Evolutionary conservation across 2,888 invertebrate genomes (phyloP), one percentile per base, ranked within the genome.

Genomic region (Odontocerum albicorne): DNA sequence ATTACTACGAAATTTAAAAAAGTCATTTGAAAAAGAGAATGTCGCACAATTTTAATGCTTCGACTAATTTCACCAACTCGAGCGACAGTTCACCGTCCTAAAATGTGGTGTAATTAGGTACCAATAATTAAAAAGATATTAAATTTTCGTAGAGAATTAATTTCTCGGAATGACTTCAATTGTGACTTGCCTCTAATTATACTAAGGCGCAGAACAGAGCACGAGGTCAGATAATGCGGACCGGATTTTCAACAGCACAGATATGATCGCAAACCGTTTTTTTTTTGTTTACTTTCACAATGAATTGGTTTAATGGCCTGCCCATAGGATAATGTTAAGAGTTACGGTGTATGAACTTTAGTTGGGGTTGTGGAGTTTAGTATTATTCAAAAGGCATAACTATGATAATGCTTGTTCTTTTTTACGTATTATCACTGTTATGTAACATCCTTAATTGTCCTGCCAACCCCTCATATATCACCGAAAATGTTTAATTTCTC

Each of bases 41-140:
- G n/a, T n/a, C n/a, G n/a, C n/a, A n/a, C n/a, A n/a, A n/a, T n/a
- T n/a, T n/a, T n/a, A n/a, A n/a, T n/a, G n/a, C 17, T 17, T 39
- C 19, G 39, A 10, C 22, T 10, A 21, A 42, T 21, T 10, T 16
- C 42, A 39, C 4, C 15, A 13, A 19, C 12, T n/a, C 22, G 36
- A 19, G 27, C 40, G 49, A 49, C 49, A 49, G 44, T 32, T 10
- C 16, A 16, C 31, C 15, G 22, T 27, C 47, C 47, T 52, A 39
- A 46, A 51, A 42, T 51, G 51, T 51, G 52, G 49, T 45, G 38
- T 35, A 52, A 57, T 57, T 57, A 57, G 52, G 47, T 43, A 33
- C 43, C 47, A 51, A 57, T 57, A 57, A 57, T 57, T 57, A 57
- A 57, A 57, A 57, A 52, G 51, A 52, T 57, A 57, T 57, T 57